These are phyloP conservation scores for Melipona quadrifasciata DNA, from an alignment of 1,140 invertebrate species.

Conservation along the genomic window DNA sequence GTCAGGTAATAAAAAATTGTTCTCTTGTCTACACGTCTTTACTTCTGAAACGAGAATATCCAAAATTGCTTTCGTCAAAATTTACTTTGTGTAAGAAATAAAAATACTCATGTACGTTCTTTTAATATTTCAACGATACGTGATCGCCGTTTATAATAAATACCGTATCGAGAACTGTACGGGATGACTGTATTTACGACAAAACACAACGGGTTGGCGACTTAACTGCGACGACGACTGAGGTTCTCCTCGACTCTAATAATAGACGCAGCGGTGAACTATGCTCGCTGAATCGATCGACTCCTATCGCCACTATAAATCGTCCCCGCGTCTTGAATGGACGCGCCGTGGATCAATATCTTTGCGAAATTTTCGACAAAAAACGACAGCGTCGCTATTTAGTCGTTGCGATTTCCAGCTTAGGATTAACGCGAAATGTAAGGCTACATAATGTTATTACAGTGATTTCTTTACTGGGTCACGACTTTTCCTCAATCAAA, in stretches of 20 bases:
- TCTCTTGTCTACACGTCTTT: too few species aligned
- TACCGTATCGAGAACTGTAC: neutral
- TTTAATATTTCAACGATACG: neutral
- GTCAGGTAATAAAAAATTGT: too few species aligned
- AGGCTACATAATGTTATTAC: too few species aligned
- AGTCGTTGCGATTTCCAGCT: neutral
- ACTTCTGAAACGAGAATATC: too few species aligned
- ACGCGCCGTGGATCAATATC: neutral
- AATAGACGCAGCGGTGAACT: slow-evolving; percentile 35
- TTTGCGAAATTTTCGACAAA: neutral
- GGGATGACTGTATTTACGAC: neutral
- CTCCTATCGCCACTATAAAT: neutral
- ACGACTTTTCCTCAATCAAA: too few species aligned
- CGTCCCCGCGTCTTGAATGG: neutral
- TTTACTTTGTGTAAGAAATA: too few species aligned
- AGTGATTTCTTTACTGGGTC: too few species aligned
- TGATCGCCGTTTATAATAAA: neutral
- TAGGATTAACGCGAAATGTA: too few species aligned
- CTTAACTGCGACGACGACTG: neutral
- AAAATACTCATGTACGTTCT: too few species aligned
- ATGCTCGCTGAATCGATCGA: slow-evolving; percentile 28
- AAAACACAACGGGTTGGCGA: neutral
- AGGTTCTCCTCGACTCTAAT: slow-evolving; percentile 5
- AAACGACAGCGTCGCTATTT: neutral
- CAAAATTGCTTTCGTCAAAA: too few species aligned